Base-by-base conservation (phyloP, 1,140 invertebrate species). In the Drosophila funebris region DNA sequence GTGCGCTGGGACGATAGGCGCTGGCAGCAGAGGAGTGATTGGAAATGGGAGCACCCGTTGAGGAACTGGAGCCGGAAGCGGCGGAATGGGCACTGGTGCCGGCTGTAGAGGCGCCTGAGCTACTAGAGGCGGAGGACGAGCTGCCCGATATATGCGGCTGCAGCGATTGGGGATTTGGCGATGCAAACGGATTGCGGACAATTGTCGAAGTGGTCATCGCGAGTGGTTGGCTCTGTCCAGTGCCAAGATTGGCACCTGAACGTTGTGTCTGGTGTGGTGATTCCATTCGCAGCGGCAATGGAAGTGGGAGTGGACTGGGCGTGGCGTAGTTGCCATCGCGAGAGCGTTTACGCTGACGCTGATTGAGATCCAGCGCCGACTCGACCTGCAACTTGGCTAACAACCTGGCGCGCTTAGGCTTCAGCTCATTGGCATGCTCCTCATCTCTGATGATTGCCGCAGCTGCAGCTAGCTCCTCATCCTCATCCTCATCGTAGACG, bases 231-330 rank as follows among this genome's bases (percentile, higher is more conserved):
- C 16, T 7, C 44, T 81, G 78, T 16, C 60, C 16, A 1, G n/a
- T 9, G 27, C 16, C 58, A 7, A 72, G 66, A 11, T 69, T 78
- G 6, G 46, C 46, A 1, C 31, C 27, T 14, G 29, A 18, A 13
- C 24, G 66, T 3, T 52, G 4, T 43, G 43, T 61, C 0, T 43
- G 31, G 24, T 44, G 63, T 14, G 54, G 72, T 0, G 79, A 73
- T 8, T 79, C 85, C 0, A 37, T 39, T 9, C 78, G 78, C 63
- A 90, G 92, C 90, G 92, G 83, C 79, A 57, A 6, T 90, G 93
- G 78, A 78, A 90, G 92, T 87, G 93, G 83, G 79, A 93, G 90
- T 92, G 92, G 93, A 92, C 90, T 92, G 90, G 87, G 92, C 70
- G 76, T 92, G 85, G 73, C 93, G 91, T 73, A 92, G 92, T 43